phyloP scores from a whole-genome alignment of 2,797 vertebrate species.

The Lindbergichthys nudifrons region DNA sequence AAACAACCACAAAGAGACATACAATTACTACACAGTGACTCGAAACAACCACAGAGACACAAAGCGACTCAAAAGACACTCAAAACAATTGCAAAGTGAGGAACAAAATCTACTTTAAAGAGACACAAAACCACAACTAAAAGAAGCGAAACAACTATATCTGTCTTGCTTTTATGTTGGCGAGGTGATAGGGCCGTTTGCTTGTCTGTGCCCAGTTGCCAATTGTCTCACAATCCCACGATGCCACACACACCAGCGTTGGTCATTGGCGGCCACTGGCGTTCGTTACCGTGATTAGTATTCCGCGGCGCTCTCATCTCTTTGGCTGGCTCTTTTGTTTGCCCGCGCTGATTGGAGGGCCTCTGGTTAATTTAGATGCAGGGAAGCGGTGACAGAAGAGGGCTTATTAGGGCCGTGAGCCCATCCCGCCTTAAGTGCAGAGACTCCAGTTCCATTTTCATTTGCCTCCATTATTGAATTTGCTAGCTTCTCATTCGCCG shows the following conservation, averaged over 20 bases:
- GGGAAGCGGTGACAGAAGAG: constrained; percentile 75
- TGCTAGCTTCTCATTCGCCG: constrained; percentile 71
- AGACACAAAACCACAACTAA: too few relatives aligned
- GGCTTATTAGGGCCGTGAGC: constrained; percentile 75
- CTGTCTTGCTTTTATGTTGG: too few relatives aligned
- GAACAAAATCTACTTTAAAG: too few relatives aligned
- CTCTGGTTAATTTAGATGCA: constrained; percentile 78
- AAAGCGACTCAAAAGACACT: too few relatives aligned
- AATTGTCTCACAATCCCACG: too few relatives aligned
- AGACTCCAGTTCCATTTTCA: constrained; percentile 79
- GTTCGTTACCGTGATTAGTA: constrained; percentile 63
- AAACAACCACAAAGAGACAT: too few relatives aligned
- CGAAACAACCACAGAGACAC: too few relatives aligned
- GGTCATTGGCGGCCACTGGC: constrained; percentile 7
- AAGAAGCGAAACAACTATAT: too few relatives aligned
- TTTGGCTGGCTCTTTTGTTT: constrained; percentile 77
- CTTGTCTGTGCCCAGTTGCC: too few relatives aligned
- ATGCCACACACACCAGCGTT: not conserved
- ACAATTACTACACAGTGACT: too few relatives aligned
- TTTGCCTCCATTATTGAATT: constrained; percentile 83
- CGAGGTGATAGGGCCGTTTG: too few relatives aligned
- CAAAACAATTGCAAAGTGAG: too few relatives aligned
- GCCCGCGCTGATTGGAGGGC: constrained; percentile 76
- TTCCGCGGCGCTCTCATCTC: constrained; percentile 51
- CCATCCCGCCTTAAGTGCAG: constrained; percentile 76